Conservation (phyloP, 2,888 invertebrate genomes). For the Diarsia rubi region DNA sequence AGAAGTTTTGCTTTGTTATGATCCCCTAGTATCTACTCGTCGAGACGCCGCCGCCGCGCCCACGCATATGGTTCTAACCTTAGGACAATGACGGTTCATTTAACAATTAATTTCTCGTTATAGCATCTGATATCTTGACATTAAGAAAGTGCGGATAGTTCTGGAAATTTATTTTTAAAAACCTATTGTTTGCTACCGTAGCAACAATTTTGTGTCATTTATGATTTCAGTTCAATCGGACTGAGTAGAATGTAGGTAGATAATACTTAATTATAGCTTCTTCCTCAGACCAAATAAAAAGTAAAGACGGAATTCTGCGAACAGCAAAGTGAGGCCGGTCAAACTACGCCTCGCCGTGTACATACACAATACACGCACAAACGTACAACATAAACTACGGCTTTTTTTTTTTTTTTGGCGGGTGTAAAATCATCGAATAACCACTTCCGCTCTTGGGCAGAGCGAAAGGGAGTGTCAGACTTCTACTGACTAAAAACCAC, state of each 20-base stretch:
- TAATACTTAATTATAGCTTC: background rate
- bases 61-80: constrained; percentile 42
- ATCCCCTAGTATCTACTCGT: constrained; percentile 21
- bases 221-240: background rate
- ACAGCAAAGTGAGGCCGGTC: no score
- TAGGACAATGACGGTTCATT: constrained; percentile 54
- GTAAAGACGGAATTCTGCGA: no score
- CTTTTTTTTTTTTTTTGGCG: no score
- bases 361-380: no score
- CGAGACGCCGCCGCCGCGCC: constrained; percentile 58
- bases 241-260: background rate
- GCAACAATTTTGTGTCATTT: background rate
- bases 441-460: no score
- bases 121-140: constrained; percentile 40
- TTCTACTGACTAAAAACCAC: no score
- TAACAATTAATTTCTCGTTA: constrained; percentile 56
- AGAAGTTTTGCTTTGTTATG: constrained; percentile 39
- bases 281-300: no score
- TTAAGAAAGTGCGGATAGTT: background rate
- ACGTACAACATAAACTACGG: no score
- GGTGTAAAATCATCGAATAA: no score
- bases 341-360: no score
- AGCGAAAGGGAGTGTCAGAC: no score
- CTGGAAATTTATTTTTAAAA: background rate
- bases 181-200: background rate